A percentile compares a stretch with the other conserved stretches of the same genome.
Conservation (phyloP, 1,140 invertebrate species). For the Anastrepha ludens region DNA sequence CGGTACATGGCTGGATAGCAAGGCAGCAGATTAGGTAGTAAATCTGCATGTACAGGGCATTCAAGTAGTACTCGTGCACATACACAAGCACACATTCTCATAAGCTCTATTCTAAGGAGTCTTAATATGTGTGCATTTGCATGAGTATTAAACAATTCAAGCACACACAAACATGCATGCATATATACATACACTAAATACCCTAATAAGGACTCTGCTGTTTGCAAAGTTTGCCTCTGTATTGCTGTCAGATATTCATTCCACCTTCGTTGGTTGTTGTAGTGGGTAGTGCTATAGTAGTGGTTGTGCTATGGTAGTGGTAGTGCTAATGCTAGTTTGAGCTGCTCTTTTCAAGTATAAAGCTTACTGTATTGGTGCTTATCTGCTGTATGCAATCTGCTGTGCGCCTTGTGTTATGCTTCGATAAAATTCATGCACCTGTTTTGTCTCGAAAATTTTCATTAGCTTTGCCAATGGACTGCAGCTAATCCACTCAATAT, state of each 20-base stretch:
- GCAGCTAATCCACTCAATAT: conserved; percentile 19
- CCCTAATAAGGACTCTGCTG: background rate
- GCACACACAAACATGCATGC: background rate
- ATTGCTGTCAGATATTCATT: background rate
- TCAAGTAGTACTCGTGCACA: conserved; percentile 9
- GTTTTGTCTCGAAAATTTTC: background rate
- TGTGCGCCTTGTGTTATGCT: conserved; percentile 61
- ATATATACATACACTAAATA: background rate
- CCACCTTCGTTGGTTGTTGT: background rate
- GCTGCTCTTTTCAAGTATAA: no score
- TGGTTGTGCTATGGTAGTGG: no score
- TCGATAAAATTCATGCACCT: conserved; percentile 19
- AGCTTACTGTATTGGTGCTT: background rate
- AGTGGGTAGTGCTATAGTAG: background rate
- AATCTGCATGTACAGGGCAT: conserved; percentile 36
- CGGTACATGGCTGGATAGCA: conserved; percentile 1
- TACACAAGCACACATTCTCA: conserved; percentile 28
- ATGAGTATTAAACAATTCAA: background rate
- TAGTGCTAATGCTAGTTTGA: background rate
- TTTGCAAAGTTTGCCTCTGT: background rate
- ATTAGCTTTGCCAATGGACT: conserved; percentile 24
- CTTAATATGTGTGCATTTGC: background rate
- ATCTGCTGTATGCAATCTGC: conserved; percentile 63
- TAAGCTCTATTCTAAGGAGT: conserved; percentile 13
- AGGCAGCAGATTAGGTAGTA: conserved; percentile 24